Percentiles rank a stretch among this genome's conserved stretches.
Conservation (phyloP, 2,888 invertebrate genomes). For the Crossocerus cetratus region DNA sequence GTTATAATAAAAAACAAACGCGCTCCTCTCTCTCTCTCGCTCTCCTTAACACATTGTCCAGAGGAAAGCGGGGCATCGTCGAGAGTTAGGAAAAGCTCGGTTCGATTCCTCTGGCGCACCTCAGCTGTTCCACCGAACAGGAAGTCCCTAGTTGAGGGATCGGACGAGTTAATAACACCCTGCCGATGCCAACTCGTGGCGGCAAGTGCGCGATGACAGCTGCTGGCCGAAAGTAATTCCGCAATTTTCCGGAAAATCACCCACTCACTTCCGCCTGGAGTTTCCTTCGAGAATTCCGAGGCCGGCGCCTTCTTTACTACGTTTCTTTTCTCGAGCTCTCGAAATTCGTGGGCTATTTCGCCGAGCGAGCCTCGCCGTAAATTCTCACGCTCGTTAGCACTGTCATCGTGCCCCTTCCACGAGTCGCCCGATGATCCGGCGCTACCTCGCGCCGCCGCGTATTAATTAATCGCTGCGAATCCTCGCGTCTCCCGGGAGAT, state of each 20-base stretch:
- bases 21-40: no score
- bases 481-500: not conserved
- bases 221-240: conserved; percentile 33
- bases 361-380: not conserved
- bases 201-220: conserved; percentile 22
- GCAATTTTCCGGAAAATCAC: conserved; percentile 31
- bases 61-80: no score
- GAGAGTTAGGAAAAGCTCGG: no score
- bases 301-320: conserved; percentile 35
- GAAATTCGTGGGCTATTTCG: not conserved
- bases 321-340: not conserved
- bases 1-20: no score
- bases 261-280: conserved; percentile 42
- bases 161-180: conserved; percentile 18
- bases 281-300: conserved; percentile 39
- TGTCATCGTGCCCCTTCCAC: not conserved
- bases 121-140: not conserved
- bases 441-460: not conserved
- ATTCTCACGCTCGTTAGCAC: conserved; percentile 1
- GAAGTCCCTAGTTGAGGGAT: not conserved
- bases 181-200: not conserved
- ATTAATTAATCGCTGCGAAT: not conserved
- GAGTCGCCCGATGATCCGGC: no score
- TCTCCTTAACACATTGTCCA: no score
- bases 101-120: no score